Evolutionary conservation across 1,140 invertebrate genomes (phyloP).

Genomic region (Drosophila bifasciata): DNA sequence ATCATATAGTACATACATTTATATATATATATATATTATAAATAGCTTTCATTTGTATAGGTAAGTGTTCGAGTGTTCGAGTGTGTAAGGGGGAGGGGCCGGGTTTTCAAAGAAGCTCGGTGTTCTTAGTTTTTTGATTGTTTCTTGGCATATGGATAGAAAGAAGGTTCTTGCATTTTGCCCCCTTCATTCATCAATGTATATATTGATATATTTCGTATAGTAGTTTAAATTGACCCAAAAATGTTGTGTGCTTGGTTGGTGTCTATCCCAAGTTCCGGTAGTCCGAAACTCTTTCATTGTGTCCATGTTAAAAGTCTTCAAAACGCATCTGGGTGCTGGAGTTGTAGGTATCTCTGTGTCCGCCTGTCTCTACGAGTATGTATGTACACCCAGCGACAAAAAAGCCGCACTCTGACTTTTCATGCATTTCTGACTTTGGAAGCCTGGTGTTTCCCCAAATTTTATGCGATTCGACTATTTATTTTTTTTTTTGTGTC

Average conservation of each 20-base stretch:
- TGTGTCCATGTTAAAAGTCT: slow-evolving; percentile 57
- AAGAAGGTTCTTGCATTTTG: slow-evolving; percentile 32
- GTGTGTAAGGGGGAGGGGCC: slow-evolving; percentile 8
- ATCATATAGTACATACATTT: slow-evolving; percentile 7
- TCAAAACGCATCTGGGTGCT: slow-evolving; percentile 59
- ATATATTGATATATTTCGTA: slow-evolving; percentile 25
- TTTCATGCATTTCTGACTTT: too few species aligned
- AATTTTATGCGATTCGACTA: too few species aligned
- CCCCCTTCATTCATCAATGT: slow-evolving; percentile 18
- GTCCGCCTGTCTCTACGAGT: too few species aligned
- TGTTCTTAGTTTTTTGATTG: slow-evolving; percentile 76
- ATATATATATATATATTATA: slow-evolving; percentile 39
- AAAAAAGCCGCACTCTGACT: too few species aligned
- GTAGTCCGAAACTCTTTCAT: slow-evolving; percentile 23
- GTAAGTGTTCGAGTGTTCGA: slow-evolving; percentile 23
- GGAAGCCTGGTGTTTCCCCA: too few species aligned
- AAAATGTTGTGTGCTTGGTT: slow-evolving; percentile 49
- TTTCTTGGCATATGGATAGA: slow-evolving; percentile 52
- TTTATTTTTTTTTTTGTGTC: too few species aligned
- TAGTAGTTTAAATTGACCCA: slow-evolving; percentile 67
- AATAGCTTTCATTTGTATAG: slow-evolving; percentile 38
- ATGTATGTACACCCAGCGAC: too few species aligned
- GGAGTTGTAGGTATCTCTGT: slow-evolving; percentile 28
- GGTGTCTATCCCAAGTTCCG: slow-evolving; percentile 2
- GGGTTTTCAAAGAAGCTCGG: slow-evolving; percentile 66